Evolutionary conservation across 2,797 vertebrate species (phyloP).

Genomic region (Acanthiza pusilla): DNA sequence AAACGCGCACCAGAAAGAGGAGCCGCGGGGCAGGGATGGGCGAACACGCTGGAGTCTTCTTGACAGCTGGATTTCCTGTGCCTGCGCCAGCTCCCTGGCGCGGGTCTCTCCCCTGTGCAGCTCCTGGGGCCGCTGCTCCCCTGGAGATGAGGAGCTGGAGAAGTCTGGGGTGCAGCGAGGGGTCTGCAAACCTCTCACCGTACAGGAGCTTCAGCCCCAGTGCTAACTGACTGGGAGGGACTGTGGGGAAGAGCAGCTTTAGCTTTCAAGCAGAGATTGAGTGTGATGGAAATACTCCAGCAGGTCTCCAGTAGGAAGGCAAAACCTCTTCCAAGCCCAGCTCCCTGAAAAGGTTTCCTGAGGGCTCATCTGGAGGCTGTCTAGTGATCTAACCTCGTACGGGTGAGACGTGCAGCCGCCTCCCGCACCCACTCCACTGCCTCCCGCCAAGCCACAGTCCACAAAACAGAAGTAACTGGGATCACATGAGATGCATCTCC

Average conservation of each 20-base stretch:
- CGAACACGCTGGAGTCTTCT: background rate
- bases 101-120: background rate
- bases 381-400: fast-evolving
- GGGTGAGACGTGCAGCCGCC: fast-evolving
- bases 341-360: background rate
- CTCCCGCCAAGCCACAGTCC: background rate
- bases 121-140: background rate
- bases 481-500: fast-evolving
- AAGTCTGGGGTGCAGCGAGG: fast-evolving
- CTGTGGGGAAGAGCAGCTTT: background rate
- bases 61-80: conserved; percentile 52
- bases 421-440: background rate
- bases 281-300: background rate
- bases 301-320: background rate
- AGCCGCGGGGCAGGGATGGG: conserved; percentile 54
- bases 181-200: fast-evolving
- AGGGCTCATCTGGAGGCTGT: background rate
- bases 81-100: background rate
- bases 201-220: fast-evolving
- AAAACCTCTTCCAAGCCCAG: background rate
- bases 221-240: fast-evolving
- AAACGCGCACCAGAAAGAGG: conserved; percentile 8
- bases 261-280: background rate
- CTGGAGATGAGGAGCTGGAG: background rate
- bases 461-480: background rate